Base-by-base conservation (phyloP, 2,888 invertebrate genomes). In the Phaonia tiefii region DNA sequence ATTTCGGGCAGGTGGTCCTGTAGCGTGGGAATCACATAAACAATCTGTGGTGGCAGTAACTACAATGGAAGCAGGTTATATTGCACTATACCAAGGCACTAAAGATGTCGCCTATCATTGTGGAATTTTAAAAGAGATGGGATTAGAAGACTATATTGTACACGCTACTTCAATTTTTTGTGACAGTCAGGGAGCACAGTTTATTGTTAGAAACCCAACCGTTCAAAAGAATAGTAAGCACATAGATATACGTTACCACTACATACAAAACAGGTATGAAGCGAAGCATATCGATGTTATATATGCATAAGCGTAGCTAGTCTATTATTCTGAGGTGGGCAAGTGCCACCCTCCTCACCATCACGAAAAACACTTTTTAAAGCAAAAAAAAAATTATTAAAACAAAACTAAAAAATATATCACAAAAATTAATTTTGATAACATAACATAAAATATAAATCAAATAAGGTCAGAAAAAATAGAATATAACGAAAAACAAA, bases 1-100 rank as follows among this genome's bases (percentile, higher is more conserved):
- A 17, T 82, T 69, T 54, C 22, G 80, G 56, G 65, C 67, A 5
- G 74, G 67, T 17, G 70, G 79, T 22, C 72, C 71, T 2, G 49
- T 83, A 1, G 75, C 79, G 4, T 83, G 82, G 80, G 83, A 83
- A 39, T 83, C 82, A 5, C 74, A 78, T 15, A 81, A 83, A 46
- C 76, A 79, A 26, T 44, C 66, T 1, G 75, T 72, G 1, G 67
- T 75, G 1, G 75, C 77, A 17, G 39, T 82, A 11, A 78, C 77
- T n/a, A 71, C 67, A 17, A 81, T 80, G 78, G 82, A 80, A 42
- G 84, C 80, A 0, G 79, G 82, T 25, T 82, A 83, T 13, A 78
- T 82, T n/a, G 82, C 73, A 13, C 17, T 80, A 15, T 82, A 76
- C 54, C 71, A 78, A 66, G 70, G 79, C 10, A 42, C 75, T 0